A percentile compares a stretch with the other conserved stretches of the same genome.
Conservation (phyloP, 1,140 invertebrate genomes). For the Lutraria rhynchaena region DNA sequence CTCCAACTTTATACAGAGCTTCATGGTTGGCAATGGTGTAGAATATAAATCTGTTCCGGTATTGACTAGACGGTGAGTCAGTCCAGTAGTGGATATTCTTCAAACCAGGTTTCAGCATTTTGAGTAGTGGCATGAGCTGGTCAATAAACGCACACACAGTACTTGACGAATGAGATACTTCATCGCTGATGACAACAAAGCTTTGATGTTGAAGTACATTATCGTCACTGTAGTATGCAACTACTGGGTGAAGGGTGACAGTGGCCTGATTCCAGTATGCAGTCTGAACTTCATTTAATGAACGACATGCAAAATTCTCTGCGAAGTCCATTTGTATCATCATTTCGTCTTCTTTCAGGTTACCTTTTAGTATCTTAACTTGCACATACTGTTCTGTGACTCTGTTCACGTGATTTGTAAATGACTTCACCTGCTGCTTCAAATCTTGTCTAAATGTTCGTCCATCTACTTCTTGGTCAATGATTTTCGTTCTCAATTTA, state of each 20-base stretch:
- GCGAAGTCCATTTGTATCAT: constrained; percentile 63
- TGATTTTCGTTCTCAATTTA: constrained; percentile 1
- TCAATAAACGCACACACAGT: constrained; percentile 40
- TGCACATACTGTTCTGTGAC: constrained; percentile 34
- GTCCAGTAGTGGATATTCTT: constrained; percentile 58
- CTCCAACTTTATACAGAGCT: not conserved
- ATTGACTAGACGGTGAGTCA: constrained; percentile 46
- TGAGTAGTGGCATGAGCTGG: constrained; percentile 23
- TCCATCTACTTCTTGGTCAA: not conserved
- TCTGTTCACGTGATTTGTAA: constrained; percentile 28
- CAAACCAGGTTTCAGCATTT: not conserved
- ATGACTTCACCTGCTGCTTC: not conserved
- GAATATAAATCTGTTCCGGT: constrained; percentile 57
- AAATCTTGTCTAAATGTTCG: not conserved
- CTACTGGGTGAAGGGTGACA: constrained; percentile 54
- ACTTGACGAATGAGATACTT: constrained; percentile 32
- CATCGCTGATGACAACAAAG: constrained; percentile 48
- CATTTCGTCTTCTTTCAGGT: constrained; percentile 23
- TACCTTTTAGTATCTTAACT: constrained; percentile 45
- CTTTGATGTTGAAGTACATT: constrained; percentile 47
- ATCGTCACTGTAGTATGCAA: constrained; percentile 30
- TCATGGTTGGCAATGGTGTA: constrained; percentile 29
- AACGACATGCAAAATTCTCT: constrained; percentile 51
- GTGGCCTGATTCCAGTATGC: constrained; percentile 51
- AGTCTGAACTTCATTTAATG: constrained; percentile 52